Evolutionary conservation across 2,797 vertebrate genomes (phyloP).

Genomic region (Salarias fasciatus): DNA sequence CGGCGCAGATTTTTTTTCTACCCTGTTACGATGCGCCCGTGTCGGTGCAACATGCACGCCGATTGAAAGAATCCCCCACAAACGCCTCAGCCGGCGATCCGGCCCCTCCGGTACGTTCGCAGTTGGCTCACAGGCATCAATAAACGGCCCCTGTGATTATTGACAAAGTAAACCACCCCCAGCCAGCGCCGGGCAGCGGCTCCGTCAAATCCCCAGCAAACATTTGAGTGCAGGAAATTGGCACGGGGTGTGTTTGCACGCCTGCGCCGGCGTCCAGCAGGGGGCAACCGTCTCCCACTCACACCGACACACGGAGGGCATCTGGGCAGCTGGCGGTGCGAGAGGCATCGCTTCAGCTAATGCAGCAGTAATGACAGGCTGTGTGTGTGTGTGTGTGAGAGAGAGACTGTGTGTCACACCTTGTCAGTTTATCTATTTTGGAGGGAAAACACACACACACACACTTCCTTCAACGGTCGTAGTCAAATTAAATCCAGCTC

Average conservation of each 20-base stretch:
- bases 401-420: neutral
- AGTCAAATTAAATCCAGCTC: constrained; percentile 20
- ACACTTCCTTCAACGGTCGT: constrained; percentile 31
- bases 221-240: constrained; percentile 30
- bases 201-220: constrained; percentile 35
- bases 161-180: constrained; percentile 35
- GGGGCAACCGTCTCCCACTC: constrained; percentile 63
- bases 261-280: constrained; percentile 67
- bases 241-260: constrained; percentile 40
- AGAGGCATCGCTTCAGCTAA: constrained; percentile 44
- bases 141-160: constrained; percentile 12
- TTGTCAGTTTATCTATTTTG: constrained; percentile 15
- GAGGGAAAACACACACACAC: constrained; percentile 13
- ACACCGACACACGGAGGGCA: constrained; percentile 24
- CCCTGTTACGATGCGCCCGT: too few species aligned
- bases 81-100: constrained; percentile 6
- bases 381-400: constrained; percentile 1
- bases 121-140: neutral
- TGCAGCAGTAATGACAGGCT: neutral
- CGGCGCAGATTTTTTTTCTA: too few species aligned
- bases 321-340: constrained; percentile 29
- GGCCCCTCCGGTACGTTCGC: constrained; percentile 2
- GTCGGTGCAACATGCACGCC: too few species aligned
- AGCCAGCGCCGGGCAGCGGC: constrained; percentile 13
- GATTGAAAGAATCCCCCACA: too few species aligned